A percentile compares a stretch with the other conserved stretches of the same genome.
Evolutionary conservation across 2,113 vertebrate species (phyloP).

Genomic region (Vulpes vulpes): DNA sequence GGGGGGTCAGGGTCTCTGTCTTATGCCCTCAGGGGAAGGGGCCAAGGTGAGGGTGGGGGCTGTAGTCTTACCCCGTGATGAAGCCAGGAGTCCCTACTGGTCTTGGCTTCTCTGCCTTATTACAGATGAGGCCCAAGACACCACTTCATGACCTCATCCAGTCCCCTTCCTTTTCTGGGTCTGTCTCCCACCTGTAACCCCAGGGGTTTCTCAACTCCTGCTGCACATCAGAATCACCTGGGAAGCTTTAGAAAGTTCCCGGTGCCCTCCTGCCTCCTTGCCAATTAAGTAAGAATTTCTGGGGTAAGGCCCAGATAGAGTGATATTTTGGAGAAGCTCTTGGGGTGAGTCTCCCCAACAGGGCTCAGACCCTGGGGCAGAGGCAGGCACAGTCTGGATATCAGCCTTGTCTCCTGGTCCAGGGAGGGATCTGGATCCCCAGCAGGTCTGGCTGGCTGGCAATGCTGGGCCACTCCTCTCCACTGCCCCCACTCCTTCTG

Average conservation of each 20-base stretch:
- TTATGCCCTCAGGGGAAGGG: not conserved
- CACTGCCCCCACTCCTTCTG: not conserved
- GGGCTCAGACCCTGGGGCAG: not conserved
- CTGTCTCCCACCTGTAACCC: not conserved
- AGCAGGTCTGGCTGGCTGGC: not conserved
- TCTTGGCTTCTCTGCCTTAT: not conserved
- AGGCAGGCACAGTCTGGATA: not conserved
- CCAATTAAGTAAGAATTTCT: not conserved
- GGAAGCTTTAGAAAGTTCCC: constrained; percentile 17
- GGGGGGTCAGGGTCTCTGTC: not conserved
- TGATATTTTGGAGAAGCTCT: not conserved
- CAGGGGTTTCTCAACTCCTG: not conserved
- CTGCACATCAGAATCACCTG: not conserved
- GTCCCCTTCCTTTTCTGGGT: not conserved
- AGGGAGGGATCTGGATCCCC: not conserved
- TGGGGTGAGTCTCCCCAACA: not conserved
- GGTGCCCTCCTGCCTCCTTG: not conserved
- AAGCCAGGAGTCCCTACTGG: not conserved
- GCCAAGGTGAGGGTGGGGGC: not conserved
- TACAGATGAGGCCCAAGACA: not conserved
- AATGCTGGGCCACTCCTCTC: not conserved
- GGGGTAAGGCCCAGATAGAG: not conserved
- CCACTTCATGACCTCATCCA: not conserved
- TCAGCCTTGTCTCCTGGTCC: not conserved
- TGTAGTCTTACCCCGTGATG: not conserved